phyloP scores from a whole-genome alignment of 37 sponge, comb jelly and placozoan species.

The Eunapius fragilis region DNA sequence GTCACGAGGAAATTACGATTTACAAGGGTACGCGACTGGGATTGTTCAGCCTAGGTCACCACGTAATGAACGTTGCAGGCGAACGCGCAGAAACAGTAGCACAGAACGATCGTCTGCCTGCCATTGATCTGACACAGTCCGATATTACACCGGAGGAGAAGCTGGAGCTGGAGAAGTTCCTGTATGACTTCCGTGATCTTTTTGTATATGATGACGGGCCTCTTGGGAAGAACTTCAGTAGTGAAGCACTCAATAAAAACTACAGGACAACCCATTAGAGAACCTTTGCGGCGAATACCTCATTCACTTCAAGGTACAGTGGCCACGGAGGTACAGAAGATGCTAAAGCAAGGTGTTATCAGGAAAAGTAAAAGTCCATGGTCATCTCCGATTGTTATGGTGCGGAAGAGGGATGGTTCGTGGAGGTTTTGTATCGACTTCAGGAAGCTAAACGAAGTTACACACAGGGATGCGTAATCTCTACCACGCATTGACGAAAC shows the following conservation, averaged over 20 bases:
- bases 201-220: background rate
- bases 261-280: slow-evolving; percentile 11
- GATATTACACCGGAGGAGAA: background rate
- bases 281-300: slow-evolving; percentile 14
- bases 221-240: background rate
- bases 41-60: too few species aligned
- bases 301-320: background rate
- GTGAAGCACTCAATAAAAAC: slow-evolving; percentile 9
- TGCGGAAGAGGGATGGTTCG: slow-evolving; percentile 21
- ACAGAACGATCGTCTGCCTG: too few species aligned
- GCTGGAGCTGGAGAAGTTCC: background rate
- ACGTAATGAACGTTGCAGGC: too few species aligned
- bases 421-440: slow-evolving; percentile 53
- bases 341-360: slow-evolving; percentile 14
- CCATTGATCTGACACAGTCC: too few species aligned
- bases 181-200: background rate
- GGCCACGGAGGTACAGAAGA: background rate
- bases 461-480: slow-evolving; percentile 46
- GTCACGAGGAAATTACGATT: too few species aligned
- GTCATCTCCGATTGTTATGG: slow-evolving; percentile 23
- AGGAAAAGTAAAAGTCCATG: slow-evolving; percentile 20
- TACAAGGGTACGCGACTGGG: too few species aligned
- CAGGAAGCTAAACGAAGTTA: slow-evolving; percentile 46
- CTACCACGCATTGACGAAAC: slow-evolving; percentile 58
- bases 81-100: too few species aligned